These are phyloP conservation scores for Neopelma chrysocephalum DNA, from an alignment of 2,797 vertebrate species.

Conservation along the genomic window DNA sequence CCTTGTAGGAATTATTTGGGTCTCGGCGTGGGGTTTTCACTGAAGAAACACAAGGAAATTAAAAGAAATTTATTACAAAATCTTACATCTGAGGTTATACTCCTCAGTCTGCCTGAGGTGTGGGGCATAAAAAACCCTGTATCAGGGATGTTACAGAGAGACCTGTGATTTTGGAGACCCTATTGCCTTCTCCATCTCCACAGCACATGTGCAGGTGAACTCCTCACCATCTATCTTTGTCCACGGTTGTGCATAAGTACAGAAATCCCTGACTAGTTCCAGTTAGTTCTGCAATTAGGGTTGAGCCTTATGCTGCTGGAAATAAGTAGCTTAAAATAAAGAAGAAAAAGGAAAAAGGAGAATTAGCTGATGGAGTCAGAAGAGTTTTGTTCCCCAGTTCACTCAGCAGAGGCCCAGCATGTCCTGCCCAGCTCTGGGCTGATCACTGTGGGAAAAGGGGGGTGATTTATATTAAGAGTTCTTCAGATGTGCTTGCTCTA, in stretches of 20 bases:
- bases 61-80: not conserved
- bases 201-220: not conserved
- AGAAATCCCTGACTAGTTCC: not conserved
- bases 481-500: not conserved
- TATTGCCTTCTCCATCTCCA: not conserved
- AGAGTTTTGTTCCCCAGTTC: not conserved
- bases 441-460: not conserved
- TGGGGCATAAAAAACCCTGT: accelerated
- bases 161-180: not conserved
- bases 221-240: not conserved
- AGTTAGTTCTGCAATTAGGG: not conserved
- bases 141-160: not conserved
- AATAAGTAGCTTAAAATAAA: not conserved
- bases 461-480: not conserved
- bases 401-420: not conserved
- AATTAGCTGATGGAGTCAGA: not conserved
- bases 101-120: not conserved
- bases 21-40: not conserved
- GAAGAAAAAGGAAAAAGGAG: not conserved
- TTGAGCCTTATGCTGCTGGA: not conserved
- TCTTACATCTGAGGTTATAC: not conserved
- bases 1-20: not conserved
- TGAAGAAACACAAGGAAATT: not conserved
- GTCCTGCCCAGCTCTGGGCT: not conserved
- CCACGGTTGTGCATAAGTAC: not conserved